These are phyloP conservation scores for Myrmecophaga tridactyla DNA, from an alignment of 2,113 vertebrate species.

Conservation along the genomic window DNA sequence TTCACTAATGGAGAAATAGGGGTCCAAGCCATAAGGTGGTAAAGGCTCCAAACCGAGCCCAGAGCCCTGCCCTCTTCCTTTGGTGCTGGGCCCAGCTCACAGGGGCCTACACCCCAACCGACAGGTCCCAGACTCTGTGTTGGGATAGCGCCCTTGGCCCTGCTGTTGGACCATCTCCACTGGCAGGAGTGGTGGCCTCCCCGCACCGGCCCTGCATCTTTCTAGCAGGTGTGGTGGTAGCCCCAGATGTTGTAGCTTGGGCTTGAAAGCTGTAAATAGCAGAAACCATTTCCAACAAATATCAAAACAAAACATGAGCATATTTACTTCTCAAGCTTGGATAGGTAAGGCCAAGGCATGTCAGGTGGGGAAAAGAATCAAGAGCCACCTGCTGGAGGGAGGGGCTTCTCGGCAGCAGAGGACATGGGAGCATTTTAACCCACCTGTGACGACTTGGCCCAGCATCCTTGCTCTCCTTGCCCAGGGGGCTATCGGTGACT, in stretches of 20 bases:
- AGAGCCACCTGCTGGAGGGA: not conserved
- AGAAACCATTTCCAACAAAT: not conserved
- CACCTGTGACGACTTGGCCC: not conserved
- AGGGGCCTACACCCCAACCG: too few relatives aligned
- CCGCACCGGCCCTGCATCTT: not conserved
- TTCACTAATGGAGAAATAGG: not conserved
- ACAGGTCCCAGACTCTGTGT: too few relatives aligned
- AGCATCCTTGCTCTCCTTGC: not conserved
- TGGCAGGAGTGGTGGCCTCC: not conserved
- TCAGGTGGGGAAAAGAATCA: too few relatives aligned
- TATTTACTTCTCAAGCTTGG: not conserved
- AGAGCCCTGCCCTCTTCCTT: not conserved
- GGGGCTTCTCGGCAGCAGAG: not conserved
- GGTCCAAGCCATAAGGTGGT: accelerated
- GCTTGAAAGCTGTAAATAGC: not conserved
- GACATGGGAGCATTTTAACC: accelerated
- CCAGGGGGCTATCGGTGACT: not conserved
- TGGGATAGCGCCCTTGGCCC: too few relatives aligned
- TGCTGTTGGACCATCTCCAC: accelerated
- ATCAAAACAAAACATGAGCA: not conserved
- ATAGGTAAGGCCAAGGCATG: too few relatives aligned
- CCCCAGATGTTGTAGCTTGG: not conserved
- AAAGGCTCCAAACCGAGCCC: not conserved
- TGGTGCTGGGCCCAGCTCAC: too few relatives aligned
- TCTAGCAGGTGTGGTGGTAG: too few relatives aligned